Percentiles rank a stretch among this genome's conserved stretches.
Conservation (phyloP, 2,888 invertebrate species). For the Bruchidius siliquastri region DNA sequence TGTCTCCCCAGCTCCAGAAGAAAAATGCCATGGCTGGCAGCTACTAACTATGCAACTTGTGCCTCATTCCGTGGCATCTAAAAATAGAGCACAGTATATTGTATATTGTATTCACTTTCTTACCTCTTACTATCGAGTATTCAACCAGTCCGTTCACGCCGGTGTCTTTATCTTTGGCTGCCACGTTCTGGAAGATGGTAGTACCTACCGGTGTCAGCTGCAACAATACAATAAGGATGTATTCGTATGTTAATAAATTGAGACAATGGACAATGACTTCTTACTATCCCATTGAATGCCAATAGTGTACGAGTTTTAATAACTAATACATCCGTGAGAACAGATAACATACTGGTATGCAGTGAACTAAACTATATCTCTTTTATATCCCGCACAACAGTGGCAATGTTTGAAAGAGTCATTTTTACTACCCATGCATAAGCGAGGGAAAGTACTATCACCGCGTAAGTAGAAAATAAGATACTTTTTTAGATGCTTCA, state of each 20-base stretch:
- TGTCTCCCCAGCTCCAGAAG: no score
- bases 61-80: neutral
- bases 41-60: neutral
- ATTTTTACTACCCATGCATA: no score
- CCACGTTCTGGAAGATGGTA: slow-evolving; percentile 76
- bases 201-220: slow-evolving; percentile 83
- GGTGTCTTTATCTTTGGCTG: slow-evolving; percentile 77
- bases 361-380: no score
- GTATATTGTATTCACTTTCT: slow-evolving; percentile 20
- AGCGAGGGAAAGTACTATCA: no score
- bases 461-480: no score
- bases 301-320: neutral
- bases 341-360: no score
- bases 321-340: neutral
- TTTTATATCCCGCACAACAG: no score
- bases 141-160: slow-evolving; percentile 86
- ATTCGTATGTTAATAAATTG: neutral
- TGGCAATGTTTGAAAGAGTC: no score
- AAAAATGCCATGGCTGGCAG: neutral
- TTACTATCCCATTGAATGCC: neutral
- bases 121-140: slow-evolving; percentile 75
- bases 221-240: slow-evolving; percentile 30
- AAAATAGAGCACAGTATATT: neutral
- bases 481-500: no score
- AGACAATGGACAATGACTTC: neutral